Evolutionary conservation across 2,888 invertebrate genomes (phyloP), one percentile per base, ranked within the genome.

Genomic region (Drosophila borborema): DNA sequence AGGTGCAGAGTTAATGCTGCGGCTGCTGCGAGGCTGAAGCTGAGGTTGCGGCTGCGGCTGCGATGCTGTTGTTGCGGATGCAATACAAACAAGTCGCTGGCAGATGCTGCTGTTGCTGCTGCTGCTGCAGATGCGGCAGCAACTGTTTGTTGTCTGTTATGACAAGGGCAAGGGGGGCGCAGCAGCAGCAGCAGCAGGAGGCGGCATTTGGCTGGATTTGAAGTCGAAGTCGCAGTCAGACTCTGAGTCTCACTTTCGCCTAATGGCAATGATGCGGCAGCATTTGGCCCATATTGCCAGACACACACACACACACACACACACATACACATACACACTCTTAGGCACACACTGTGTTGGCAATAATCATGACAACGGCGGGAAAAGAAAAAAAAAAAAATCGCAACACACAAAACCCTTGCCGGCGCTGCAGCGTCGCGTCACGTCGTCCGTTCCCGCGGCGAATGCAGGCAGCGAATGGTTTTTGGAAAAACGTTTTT

Each of bases 231-330:
- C 28, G 14, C 14, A 16, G 53, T 23, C 20, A 20, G 14, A 38
- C 38, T 54, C 49, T 64, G 59, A 43, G 80, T 70, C 77, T 76
- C 66, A 86, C 81, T 82, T 74, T 81, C 81, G 81, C 83, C 72
- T 83, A 81, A 83, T 89, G 81, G 73, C 74, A 73, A 89, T 84
- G 89, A 85, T 84, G 88, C 80, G 72, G 88, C 85, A 82, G 72
- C 88, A 87, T 89, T 87, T 85, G 86, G 74, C 86, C 86, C 90
- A 89, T 74, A 86, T 86, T 85, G 63, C 10, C 36, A 72, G 48
- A 12, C 23, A 67, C 20, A 46, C 1, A 41, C 14, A 31, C 8
- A 31, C 31, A 49, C 34, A 9, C 2, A 34, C 2, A 31, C 31
- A 28, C 28, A 41, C 14, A 31, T 6, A 31, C 31, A 49, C 34